These are phyloP conservation scores for Siniperca undulata DNA, from an alignment of 2,797 vertebrate genomes.

Conservation along the genomic window DNA sequence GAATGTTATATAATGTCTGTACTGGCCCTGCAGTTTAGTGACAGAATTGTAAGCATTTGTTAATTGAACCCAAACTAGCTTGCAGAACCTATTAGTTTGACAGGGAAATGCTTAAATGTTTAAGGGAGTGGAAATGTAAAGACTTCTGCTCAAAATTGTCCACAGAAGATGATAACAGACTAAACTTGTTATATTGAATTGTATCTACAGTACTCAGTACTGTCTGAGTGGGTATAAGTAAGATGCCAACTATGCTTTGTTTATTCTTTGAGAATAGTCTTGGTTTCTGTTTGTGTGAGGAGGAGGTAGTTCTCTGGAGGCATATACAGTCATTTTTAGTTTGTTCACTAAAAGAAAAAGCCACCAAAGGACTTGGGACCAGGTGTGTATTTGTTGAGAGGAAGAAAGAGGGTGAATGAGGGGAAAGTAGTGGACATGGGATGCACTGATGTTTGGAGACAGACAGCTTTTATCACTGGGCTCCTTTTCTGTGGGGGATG, in stretches of 20 bases:
- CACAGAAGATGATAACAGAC: conserved; percentile 5
- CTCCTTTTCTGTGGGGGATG: conserved; percentile 47
- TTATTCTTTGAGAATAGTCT: conserved; percentile 19
- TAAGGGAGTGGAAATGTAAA: background rate
- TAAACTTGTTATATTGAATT: conserved; percentile 22
- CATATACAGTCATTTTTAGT: conserved; percentile 29
- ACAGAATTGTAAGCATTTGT: conserved; percentile 3
- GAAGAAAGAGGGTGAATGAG: conserved; percentile 21
- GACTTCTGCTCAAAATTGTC: background rate
- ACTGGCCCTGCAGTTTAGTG: background rate
- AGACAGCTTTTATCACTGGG: conserved; percentile 46
- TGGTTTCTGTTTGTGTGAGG: conserved; percentile 50
- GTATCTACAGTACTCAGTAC: conserved; percentile 3
- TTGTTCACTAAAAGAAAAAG: conserved; percentile 38
- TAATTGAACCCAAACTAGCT: conserved; percentile 5
- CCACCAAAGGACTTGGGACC: conserved; percentile 59
- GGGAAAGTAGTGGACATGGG: background rate
- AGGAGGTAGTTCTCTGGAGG: conserved; percentile 42
- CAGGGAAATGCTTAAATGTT: background rate
- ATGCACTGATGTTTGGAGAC: conserved; percentile 29
- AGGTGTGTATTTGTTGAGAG: conserved; percentile 41
- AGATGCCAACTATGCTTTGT: conserved; percentile 36
- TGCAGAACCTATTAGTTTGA: background rate
- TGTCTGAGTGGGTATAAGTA: conserved; percentile 16
- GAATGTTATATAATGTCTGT: background rate